Evolutionary conservation across 2,888 invertebrate genomes (phyloP), one percentile per base, ranked within the genome.

Genomic region (Agrilus cyanescens): DNA sequence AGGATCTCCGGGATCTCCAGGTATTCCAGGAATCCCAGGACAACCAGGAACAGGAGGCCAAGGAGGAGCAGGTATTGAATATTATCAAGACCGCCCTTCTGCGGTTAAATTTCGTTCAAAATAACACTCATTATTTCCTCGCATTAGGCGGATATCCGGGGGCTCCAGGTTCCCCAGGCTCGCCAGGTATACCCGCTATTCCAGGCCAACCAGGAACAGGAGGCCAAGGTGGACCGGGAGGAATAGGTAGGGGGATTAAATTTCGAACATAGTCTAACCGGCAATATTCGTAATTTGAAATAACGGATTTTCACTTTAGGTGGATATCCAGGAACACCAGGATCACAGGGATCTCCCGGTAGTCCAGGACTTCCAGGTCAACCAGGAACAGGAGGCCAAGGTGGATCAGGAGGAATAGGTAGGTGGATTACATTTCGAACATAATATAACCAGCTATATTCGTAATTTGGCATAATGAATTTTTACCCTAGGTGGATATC

Each of bases 161-260:
- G n/a, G n/a, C n/a, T n/a, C n/a, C n/a, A n/a, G n/a, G n/a, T 20
- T 20, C 7, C 20, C 5, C 78, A 3, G 87, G 87, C n/a, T 68
- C 80, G 12, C 74, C 78, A 1, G 87, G 83, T 32, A 63, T 80
- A 35, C 71, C 81, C 6, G 88, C 88, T 40, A 47, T 87, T 88
- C 72, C 68, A 86, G 75, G 86, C 82, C 67, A 62, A 43, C 39
- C 25, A 31, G 25, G n/a, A 25, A n/a, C 3, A 14, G 31, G 7
- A n/a, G n/a, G n/a, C n/a, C n/a, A n/a, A n/a, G 31, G 12, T 33
- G 13, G 37, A 20, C 41, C 39, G 33, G 44, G 48, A 3, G 37
- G 31, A 46, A 41, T 30, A 46, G 46, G 44, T 25, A 31, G 7
- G 5, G 5, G 6, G 32, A 30, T 43, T 38, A n/a, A 35, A n/a